Evolutionary conservation across 2,797 vertebrate species (phyloP).

Genomic region (Chaunax sp.): DNA sequence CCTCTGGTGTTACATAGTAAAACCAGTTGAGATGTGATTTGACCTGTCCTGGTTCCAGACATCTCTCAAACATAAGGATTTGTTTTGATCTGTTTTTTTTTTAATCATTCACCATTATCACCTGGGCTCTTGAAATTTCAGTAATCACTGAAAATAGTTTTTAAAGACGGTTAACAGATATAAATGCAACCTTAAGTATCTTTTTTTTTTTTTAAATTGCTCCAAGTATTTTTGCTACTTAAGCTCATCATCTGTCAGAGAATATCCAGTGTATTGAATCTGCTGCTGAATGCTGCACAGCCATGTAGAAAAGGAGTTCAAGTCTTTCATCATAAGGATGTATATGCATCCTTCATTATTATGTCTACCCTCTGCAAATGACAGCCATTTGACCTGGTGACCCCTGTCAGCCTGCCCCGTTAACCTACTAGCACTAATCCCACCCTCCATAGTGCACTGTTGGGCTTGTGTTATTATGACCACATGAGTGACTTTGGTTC

Average conservation of each 20-base stretch:
- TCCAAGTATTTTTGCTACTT: neutral
- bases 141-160: neutral
- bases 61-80: neutral
- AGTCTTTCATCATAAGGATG: constrained; percentile 29
- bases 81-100: neutral
- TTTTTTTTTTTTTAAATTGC: too few relatives aligned
- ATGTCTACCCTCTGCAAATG: constrained; percentile 20
- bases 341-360: constrained; percentile 5
- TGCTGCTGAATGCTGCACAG: neutral
- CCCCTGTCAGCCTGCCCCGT: constrained; percentile 14
- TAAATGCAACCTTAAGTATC: neutral
- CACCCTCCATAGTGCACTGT: constrained; percentile 9
- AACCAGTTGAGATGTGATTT: neutral
- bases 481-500: constrained; percentile 17
- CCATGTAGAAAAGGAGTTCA: neutral
- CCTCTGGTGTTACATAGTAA: neutral
- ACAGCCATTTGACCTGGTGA: constrained; percentile 51
- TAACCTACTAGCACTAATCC: constrained; percentile 39
- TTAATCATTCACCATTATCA: neutral
- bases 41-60: too few relatives aligned
- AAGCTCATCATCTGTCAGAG: neutral
- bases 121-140: neutral
- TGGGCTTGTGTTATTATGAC: constrained; percentile 24
- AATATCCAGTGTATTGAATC: neutral
- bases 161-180: neutral